A percentile compares a stretch with the other conserved stretches of the same genome.
These are phyloP conservation scores for Allacma fusca DNA, from an alignment of 2,888 invertebrate species.

Conservation along the genomic window DNA sequence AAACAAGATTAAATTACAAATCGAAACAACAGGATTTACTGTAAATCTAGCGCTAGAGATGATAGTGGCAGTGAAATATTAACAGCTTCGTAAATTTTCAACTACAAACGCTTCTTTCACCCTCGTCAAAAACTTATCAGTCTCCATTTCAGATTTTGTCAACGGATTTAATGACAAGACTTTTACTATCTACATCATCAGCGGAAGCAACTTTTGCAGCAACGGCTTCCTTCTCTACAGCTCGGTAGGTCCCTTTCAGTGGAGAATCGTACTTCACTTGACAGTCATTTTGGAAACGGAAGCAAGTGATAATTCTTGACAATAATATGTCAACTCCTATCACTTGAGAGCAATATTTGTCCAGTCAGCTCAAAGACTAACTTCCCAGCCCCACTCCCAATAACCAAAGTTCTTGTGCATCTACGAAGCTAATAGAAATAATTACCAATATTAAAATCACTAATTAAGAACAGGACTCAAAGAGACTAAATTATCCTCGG, in stretches of 20 bases:
- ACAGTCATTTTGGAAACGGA: slow-evolving; percentile 53
- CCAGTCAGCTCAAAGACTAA: slow-evolving; percentile 53
- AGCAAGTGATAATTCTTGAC: slow-evolving; percentile 55
- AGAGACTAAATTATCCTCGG: background rate
- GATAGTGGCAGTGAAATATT: too few species aligned
- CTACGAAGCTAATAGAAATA: background rate
- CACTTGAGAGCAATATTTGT: slow-evolving; percentile 53
- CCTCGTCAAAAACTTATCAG: too few species aligned
- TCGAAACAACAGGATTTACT: too few species aligned
- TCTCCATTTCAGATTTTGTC: background rate
- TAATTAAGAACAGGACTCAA: background rate
- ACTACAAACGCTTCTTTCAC: too few species aligned
- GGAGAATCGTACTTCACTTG: slow-evolving; percentile 54
- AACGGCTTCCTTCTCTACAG: slow-evolving; percentile 34
- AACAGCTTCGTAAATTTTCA: too few species aligned
- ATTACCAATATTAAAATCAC: background rate
- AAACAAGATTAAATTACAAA: too few species aligned
- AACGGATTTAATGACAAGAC: background rate
- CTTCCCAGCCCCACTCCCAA: slow-evolving; percentile 56
- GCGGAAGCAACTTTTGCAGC: slow-evolving; percentile 24
- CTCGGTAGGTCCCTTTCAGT: slow-evolving; percentile 55
- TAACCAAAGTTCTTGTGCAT: slow-evolving; percentile 49
- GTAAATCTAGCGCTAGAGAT: too few species aligned
- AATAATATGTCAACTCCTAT: slow-evolving; percentile 56
- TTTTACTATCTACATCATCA: background rate